Evolutionary conservation across 2,888 invertebrate genomes (phyloP).

Genomic region (Agrilus cyanescens): DNA sequence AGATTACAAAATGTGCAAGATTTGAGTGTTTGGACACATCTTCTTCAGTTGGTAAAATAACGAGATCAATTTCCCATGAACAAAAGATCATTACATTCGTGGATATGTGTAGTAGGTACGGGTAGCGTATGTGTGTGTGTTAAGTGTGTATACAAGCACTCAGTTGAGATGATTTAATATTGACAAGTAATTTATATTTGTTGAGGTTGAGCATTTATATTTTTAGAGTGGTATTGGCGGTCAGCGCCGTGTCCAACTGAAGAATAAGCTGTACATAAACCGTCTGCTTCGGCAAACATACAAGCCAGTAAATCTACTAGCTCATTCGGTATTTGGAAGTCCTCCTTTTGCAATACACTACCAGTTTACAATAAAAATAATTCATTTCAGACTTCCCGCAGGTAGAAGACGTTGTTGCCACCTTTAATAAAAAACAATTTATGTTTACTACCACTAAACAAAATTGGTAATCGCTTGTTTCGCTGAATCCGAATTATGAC

Average conservation of each 20-base stretch:
- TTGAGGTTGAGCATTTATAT: conserved; percentile 10
- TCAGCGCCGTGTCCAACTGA: conserved; percentile 10
- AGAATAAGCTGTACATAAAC: conserved; percentile 13
- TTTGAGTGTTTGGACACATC: too few species aligned
- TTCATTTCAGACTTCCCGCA: conserved; percentile 12
- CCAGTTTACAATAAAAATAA: conserved; percentile 15
- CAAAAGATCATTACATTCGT: too few species aligned
- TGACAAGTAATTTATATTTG: conserved; percentile 16
- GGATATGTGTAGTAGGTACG: neutral
- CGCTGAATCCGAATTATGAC: too few species aligned
- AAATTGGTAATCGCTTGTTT: too few species aligned
- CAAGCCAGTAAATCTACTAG: conserved; percentile 15
- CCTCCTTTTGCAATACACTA: conserved; percentile 9
- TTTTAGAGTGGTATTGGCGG: conserved; percentile 9
- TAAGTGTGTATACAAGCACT: neutral
- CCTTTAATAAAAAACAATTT: conserved; percentile 14
- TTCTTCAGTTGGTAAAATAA: too few species aligned
- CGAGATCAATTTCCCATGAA: too few species aligned
- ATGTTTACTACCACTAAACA: conserved; percentile 1
- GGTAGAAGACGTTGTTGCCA: conserved; percentile 11
- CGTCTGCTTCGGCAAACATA: conserved; percentile 15
- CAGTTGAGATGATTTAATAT: conserved; percentile 14
- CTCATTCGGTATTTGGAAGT: conserved; percentile 14
- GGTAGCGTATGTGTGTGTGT: neutral
- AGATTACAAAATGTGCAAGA: too few species aligned